Evolutionary conservation across 2,797 vertebrate genomes (phyloP).

Genomic region (Okamejei kenojei): DNA sequence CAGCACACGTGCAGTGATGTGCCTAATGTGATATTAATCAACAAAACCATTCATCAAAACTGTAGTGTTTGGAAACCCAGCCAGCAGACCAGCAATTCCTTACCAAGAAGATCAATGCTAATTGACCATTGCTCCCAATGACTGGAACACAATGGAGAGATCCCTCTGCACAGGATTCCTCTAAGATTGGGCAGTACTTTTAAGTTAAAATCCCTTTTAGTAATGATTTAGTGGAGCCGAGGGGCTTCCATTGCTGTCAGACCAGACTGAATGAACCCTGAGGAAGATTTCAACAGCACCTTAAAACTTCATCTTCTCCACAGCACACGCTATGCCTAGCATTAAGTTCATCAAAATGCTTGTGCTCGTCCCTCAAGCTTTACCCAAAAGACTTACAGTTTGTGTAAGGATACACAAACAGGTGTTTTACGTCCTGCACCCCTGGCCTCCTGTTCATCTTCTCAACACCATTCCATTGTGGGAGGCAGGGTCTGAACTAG

Average conservation of each 20-base stretch:
- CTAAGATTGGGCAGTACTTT: not conserved
- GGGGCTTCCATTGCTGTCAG: not conserved
- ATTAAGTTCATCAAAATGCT: not conserved
- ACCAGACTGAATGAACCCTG: not conserved
- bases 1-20: not conserved
- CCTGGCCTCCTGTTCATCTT: not conserved
- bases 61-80: not conserved
- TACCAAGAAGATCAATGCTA: not conserved
- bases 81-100: not conserved
- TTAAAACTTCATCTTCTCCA: not conserved
- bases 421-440: not conserved
- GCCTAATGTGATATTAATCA: not conserved
- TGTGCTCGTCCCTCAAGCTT: not conserved
- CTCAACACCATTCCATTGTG: not conserved
- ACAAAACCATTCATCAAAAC: not conserved
- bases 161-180: not conserved
- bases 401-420: not conserved
- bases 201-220: not conserved
- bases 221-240: not conserved
- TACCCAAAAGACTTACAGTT: too few species aligned
- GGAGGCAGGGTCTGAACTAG: not conserved
- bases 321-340: not conserved
- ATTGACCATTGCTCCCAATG: not conserved
- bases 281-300: not conserved
- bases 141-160: not conserved